A percentile compares a stretch with the other conserved stretches of the same genome.
Evolutionary conservation across 2,113 vertebrate species (phyloP).

Genomic region (Ptilorrhoa leucosticta): DNA sequence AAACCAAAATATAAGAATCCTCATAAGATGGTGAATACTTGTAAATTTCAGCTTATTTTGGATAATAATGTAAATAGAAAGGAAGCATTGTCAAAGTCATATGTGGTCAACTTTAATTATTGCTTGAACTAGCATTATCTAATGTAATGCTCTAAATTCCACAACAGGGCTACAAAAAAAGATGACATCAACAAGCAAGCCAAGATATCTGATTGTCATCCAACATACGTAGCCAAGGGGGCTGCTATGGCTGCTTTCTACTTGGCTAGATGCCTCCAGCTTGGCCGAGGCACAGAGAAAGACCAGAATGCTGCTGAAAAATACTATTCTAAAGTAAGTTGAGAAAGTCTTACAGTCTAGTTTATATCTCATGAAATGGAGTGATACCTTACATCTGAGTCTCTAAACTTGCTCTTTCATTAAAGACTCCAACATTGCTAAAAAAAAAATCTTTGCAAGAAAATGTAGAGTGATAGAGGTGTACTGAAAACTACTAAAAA

Average conservation of each 20-base stretch:
- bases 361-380: background rate
- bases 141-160: background rate
- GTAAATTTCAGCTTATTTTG: background rate
- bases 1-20: background rate
- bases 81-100: background rate
- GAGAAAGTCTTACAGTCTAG: background rate
- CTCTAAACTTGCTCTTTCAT: background rate
- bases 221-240: constrained; percentile 68
- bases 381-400: background rate
- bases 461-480: background rate
- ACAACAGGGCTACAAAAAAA: constrained; percentile 62
- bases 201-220: constrained; percentile 65
- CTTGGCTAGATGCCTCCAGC: constrained; percentile 76
- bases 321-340: constrained; percentile 72
- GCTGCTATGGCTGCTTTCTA: constrained; percentile 77
- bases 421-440: background rate
- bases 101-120: background rate
- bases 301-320: constrained; percentile 53
- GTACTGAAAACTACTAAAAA: background rate
- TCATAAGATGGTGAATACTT: background rate
- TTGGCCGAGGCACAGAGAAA: constrained; percentile 68
- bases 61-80: background rate
- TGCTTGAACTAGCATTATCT: background rate
- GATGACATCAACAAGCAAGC: constrained; percentile 60
- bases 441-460: background rate